Evolutionary conservation across 2,113 vertebrate genomes (phyloP).

Genomic region (Centropus bengalensis): DNA sequence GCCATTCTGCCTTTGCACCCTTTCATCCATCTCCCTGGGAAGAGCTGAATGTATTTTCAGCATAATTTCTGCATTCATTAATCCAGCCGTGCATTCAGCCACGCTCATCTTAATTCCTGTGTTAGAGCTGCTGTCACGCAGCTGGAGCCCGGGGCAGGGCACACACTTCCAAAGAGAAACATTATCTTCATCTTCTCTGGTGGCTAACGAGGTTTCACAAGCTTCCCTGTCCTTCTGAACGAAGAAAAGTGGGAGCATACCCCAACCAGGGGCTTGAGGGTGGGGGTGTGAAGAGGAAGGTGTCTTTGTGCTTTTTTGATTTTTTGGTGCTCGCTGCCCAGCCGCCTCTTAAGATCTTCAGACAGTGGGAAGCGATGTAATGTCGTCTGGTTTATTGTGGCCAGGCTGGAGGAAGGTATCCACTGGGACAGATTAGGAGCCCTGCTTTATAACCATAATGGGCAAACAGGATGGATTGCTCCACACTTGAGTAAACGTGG

Average conservation of each 20-base stretch:
- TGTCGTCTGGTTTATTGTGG: neutral
- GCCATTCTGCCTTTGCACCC: neutral
- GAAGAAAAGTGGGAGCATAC: constrained; percentile 9
- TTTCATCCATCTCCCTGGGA: neutral
- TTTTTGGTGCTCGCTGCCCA: neutral
- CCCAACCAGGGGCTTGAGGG: neutral
- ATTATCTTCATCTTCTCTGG: constrained; percentile 5
- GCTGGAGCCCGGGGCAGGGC: constrained; percentile 15
- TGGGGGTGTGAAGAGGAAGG: neutral
- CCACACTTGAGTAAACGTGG: neutral
- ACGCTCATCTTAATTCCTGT: neutral
- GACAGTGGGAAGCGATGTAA: neutral
- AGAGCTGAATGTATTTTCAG: neutral
- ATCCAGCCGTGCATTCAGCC: neutral
- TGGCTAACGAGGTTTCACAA: constrained; percentile 41
- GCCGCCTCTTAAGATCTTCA: neutral
- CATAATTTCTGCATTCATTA: neutral
- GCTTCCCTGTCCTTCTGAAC: neutral
- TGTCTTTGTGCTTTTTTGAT: neutral
- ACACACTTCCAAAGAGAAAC: neutral
- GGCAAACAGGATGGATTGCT: neutral
- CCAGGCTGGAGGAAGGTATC: neutral
- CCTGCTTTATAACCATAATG: neutral
- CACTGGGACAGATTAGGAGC: neutral
- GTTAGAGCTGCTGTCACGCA: constrained; percentile 33